Conservation (phyloP, 2,888 invertebrate genomes). For the Acleris emargana region DNA sequence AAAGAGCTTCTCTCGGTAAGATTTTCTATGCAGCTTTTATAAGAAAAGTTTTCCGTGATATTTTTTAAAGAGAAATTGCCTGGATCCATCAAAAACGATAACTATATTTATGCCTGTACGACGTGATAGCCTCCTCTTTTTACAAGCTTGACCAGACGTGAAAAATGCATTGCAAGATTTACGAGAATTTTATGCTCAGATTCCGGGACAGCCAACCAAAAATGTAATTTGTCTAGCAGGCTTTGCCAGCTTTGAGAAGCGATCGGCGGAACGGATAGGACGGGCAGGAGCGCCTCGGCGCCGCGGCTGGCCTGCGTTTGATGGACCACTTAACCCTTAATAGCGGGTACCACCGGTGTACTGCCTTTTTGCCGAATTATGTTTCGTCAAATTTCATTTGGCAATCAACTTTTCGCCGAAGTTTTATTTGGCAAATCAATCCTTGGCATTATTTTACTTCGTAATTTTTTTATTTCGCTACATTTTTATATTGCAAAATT, state of each 20-base stretch:
- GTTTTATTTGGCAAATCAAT: too few species aligned
- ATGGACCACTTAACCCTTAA: slow-evolving; percentile 30
- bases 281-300: slow-evolving; percentile 20
- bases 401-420: too few species aligned
- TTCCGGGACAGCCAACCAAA: slow-evolving; percentile 59
- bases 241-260: slow-evolving; percentile 47
- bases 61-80: slow-evolving; percentile 18
- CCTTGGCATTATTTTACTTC: too few species aligned
- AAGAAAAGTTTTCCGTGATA: neutral
- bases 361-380: too few species aligned
- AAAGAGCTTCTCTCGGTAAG: neutral
- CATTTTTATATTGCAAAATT: too few species aligned
- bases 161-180: slow-evolving; percentile 67
- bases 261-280: slow-evolving; percentile 47
- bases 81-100: slow-evolving; percentile 30
- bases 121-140: slow-evolving; percentile 49
- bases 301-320: slow-evolving; percentile 12
- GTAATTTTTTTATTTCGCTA: too few species aligned
- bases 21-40: neutral
- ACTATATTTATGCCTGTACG: slow-evolving; percentile 26
- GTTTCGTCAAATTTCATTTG: too few species aligned
- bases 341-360: slow-evolving; percentile 8
- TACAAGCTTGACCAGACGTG: slow-evolving; percentile 63
- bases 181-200: slow-evolving; percentile 61
- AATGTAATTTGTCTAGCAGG: slow-evolving; percentile 62